These are phyloP conservation scores for Phenganax marumi DNA, from an alignment of 92 coral and sea anemone genomes.

Conservation along the genomic window DNA sequence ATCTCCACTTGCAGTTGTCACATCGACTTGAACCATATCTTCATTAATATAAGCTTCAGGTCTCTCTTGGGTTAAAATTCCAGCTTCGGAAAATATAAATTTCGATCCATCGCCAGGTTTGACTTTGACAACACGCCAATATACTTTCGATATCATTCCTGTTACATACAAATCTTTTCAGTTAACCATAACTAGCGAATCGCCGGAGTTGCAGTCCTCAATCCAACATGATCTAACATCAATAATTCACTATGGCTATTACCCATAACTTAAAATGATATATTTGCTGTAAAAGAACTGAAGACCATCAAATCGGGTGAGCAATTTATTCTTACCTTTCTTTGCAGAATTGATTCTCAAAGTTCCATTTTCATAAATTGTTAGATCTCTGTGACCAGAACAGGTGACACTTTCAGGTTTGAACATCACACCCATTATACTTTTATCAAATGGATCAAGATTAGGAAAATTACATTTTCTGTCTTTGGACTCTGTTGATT, in stretches of 20 bases:
- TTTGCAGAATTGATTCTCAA: conserved; percentile 44
- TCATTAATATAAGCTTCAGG: conserved; percentile 37
- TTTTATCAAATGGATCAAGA: conserved; percentile 65
- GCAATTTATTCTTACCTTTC: conserved; percentile 46
- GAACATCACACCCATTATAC: conserved; percentile 58
- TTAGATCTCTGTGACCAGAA: conserved; percentile 45
- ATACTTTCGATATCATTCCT: conserved; percentile 20
- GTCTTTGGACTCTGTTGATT: conserved; percentile 4
- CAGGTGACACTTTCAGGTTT: conserved; percentile 56
- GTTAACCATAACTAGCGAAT: no score
- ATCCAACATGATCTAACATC: no score
- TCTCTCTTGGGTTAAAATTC: conserved; percentile 15
- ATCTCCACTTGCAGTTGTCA: conserved; percentile 36
- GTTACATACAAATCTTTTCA: neutral
- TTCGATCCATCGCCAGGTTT: conserved; percentile 38
- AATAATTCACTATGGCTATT: no score
- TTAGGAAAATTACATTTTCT: conserved; percentile 62
- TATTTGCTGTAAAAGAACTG: neutral
- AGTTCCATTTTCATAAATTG: conserved; percentile 49
- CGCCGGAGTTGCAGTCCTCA: no score
- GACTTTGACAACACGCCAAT: conserved; percentile 29
- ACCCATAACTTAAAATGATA: neutral
- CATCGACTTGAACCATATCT: conserved; percentile 59
- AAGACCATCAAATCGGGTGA: neutral
- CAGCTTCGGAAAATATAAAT: conserved; percentile 8